phyloP scores from a whole-genome alignment of 2,888 invertebrate species.

The Mythimna impura region DNA sequence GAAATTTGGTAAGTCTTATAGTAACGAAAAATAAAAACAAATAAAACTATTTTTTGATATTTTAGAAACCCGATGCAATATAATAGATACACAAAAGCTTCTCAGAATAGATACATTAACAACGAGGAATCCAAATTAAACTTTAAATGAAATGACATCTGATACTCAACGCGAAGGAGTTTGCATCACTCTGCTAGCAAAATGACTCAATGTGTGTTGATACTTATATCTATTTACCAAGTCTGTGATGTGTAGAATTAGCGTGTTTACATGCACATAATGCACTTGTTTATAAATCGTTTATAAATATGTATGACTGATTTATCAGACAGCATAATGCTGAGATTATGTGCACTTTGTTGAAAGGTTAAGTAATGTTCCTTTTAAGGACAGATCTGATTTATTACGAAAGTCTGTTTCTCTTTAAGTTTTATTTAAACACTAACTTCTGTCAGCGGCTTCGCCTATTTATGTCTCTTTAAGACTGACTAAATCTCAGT shows the following conservation, averaged over 20 bases:
- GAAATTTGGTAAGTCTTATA: no score
- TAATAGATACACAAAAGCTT: constrained; percentile 3
- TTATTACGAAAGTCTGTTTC: constrained; percentile 20
- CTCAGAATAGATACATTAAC: constrained; percentile 28
- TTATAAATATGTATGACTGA: constrained; percentile 24
- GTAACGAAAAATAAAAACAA: no score
- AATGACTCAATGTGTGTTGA: constrained; percentile 43
- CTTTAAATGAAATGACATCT: constrained; percentile 34
- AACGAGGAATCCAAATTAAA: constrained; percentile 22
- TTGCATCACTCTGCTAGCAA: constrained; percentile 36
- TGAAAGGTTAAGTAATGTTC: constrained; percentile 39
- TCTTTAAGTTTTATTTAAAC: not conserved
- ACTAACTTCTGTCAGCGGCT: no score
- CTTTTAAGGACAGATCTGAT: constrained; percentile 27
- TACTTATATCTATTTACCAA: constrained; percentile 36
- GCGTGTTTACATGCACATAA: constrained; percentile 32
- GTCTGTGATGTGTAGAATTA: constrained; percentile 19
- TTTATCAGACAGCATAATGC: constrained; percentile 9
- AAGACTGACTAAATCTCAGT: no score
- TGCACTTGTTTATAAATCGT: constrained; percentile 32
- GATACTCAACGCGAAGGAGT: constrained; percentile 34
- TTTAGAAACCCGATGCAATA: not conserved
- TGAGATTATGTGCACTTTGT: constrained; percentile 19
- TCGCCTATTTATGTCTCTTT: no score
- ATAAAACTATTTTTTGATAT: no score